These are phyloP conservation scores for Melanotaenia maccullochi DNA, from an alignment of 2,797 vertebrate genomes.

Conservation along the genomic window DNA sequence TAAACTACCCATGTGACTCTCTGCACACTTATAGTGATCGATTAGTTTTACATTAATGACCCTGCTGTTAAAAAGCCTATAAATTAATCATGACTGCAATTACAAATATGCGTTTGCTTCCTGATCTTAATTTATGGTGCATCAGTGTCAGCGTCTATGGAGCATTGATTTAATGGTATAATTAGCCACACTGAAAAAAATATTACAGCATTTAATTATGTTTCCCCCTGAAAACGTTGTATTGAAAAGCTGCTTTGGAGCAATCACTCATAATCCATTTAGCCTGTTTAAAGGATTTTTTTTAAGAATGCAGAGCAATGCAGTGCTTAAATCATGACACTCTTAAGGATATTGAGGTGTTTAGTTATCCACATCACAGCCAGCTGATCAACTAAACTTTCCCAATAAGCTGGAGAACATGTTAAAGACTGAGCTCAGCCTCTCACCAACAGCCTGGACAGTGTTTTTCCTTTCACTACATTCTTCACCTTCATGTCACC, in stretches of 20 bases:
- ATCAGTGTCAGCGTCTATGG: conserved; percentile 58
- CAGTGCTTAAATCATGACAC: background rate
- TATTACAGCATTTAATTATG: conserved; percentile 48
- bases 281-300: conserved; percentile 40
- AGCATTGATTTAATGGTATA: conserved; percentile 62
- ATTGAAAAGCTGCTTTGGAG: conserved; percentile 51
- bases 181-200: conserved; percentile 48
- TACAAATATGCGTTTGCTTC: conserved; percentile 77
- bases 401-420: background rate
- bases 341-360: conserved; percentile 3
- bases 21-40: conserved; percentile 72
- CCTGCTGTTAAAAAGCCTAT: conserved; percentile 60
- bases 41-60: conserved; percentile 80
- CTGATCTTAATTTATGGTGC: conserved; percentile 64
- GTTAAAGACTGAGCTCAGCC: background rate
- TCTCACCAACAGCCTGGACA: background rate
- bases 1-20: conserved; percentile 68
- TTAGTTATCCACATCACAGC: conserved; percentile 4
- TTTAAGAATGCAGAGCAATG: conserved; percentile 10
- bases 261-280: conserved; percentile 56
- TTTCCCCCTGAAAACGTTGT: conserved; percentile 41
- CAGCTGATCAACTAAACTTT: conserved; percentile 10
- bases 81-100: conserved; percentile 75
- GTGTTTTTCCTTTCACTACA: background rate
- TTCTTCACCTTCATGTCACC: background rate